Base-by-base conservation (phyloP, 2,888 invertebrate species). In the Tetramorium bicarinatum region DNA sequence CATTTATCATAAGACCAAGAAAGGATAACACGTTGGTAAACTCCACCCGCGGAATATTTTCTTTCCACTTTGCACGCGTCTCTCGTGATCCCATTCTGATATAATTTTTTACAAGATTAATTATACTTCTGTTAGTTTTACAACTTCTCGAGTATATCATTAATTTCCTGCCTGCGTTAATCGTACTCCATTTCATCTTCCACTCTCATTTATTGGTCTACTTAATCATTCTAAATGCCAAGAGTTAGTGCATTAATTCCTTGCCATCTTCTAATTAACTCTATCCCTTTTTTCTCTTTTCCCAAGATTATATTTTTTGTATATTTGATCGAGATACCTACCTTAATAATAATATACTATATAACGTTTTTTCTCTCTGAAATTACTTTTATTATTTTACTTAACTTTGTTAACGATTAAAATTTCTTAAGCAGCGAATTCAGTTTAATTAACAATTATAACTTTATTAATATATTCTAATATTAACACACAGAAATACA, bases 51-150 rank as follows among this genome's bases (percentile, higher is more conserved):
- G 13, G 2, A 49, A 59, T 38, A 54, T 52, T 18, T 61, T 59
- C 34, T 67, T 47, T 59, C 44, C 38, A 18, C 47, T 44, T 59
- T 49, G 8, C 21, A 44, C 34, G 18, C n/a, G 13, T 25, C 15
- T 18, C 61, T 34, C 34, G 59, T 47, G 25, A 38, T 49, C 11
- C 34, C 21, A 34, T 56, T 11, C 13, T 25, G 15, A n/a, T 59
- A 69, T 56, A 79, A 66, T 69, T 69, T 79, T 62, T 59, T 67
- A 69, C 47, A 34, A 69, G 59, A 79, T 69, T 79, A 59, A 79
- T 62, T 79, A 79, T 59, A 38, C 47, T 67, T 47, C 18, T 69
- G 49, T 75, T 49, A 49, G 15, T 77, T 56, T 69, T 47, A 18
- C 47, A 80, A 71, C 21, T 61, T 59, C 34, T 59, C 49, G 38